Base-by-base conservation (phyloP, 2,888 invertebrate genomes). In the Volucella zonaria region DNA sequence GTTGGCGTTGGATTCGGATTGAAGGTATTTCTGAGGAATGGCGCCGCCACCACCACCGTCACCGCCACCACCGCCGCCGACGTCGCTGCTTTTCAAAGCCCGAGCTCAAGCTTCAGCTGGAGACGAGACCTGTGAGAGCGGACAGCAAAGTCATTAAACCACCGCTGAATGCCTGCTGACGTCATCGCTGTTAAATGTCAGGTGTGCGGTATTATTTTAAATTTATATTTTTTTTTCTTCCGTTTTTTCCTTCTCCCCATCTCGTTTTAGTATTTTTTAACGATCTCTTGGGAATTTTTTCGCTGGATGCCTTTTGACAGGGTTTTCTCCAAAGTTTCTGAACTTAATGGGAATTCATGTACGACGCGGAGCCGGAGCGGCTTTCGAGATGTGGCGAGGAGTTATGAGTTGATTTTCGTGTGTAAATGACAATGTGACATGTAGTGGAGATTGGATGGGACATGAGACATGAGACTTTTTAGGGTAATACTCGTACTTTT, bases 181-280 rank as follows among this genome's bases (percentile, higher is more conserved):
- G 85, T 85, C 85, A 85, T 73, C 68, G 77, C 73, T 42, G 77
- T 66, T 85, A 85, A 85, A 85, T 85, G 81, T 85, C 85, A 85
- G 85, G 85, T 85, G 85, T 85, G 85, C 81, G 73, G 85, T 81
- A 81, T 85, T 85, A 81, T 85, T 76, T 78, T 73, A 71, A 59
- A 49, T 54, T 73, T 45, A 23, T 51, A 40, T 59, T 73, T 62
- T 51, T 47, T 51, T 54, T 52, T 61, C 18, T 70, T 59, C 59
- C 45, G 2, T 0, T 23, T 64, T 40, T 47, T 70, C 10, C 31
- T 67, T 83, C 42, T 70, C 43, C 15, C 15, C 40, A 8, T 56
- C 31, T 31, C 6, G 47, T 67, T 77, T 68, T 61, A 68, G 76
- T 77, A 68, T 67, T 75, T 59, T 77, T 85, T 77, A 85, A 85